phyloP scores from a whole-genome alignment of 30 jellyfish, hydroid and myxozoan species.

The Phacellophora camtschatica region DNA sequence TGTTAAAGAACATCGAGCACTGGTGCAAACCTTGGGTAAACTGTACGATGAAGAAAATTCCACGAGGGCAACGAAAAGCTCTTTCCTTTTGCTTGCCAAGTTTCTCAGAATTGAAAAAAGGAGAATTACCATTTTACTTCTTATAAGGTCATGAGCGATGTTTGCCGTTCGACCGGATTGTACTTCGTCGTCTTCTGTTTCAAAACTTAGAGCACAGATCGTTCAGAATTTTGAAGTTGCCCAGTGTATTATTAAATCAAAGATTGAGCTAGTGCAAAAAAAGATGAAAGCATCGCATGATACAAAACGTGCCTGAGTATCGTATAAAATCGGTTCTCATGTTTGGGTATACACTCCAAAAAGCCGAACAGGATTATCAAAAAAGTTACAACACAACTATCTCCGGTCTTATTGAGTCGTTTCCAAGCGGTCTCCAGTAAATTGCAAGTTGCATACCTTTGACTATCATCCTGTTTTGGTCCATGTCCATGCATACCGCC shows the following conservation, averaged over 20 bases:
- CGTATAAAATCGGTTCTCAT: background rate
- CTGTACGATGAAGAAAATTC: background rate
- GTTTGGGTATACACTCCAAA: slow-evolving; percentile 5
- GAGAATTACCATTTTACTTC: slow-evolving; percentile 44
- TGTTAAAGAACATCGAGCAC: slow-evolving; percentile 31
- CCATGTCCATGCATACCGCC: background rate
- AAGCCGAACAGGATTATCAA: background rate
- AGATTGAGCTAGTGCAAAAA: slow-evolving; percentile 33
- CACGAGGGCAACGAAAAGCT: background rate
- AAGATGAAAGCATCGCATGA: slow-evolving; percentile 40
- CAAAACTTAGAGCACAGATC: slow-evolving; percentile 18
- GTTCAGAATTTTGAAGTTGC: slow-evolving; percentile 14
- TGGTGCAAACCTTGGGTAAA: slow-evolving; percentile 33
- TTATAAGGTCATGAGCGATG: slow-evolving; percentile 34
- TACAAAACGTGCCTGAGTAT: background rate
- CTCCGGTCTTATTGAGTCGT: background rate
- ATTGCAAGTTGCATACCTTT: slow-evolving; percentile 1
- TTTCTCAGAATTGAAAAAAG: too few relatives aligned
- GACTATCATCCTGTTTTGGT: slow-evolving; percentile 9
- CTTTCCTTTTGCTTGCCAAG: too few relatives aligned
- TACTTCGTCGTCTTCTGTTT: slow-evolving; percentile 4
- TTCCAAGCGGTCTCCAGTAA: slow-evolving; percentile 34
- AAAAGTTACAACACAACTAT: background rate
- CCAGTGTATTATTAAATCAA: background rate
- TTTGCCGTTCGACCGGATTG: slow-evolving; percentile 30